Percentiles rank a stretch among this genome's conserved stretches.
Conservation (phyloP, 1,140 invertebrate genomes). For the Gonatopus flavifemur region DNA sequence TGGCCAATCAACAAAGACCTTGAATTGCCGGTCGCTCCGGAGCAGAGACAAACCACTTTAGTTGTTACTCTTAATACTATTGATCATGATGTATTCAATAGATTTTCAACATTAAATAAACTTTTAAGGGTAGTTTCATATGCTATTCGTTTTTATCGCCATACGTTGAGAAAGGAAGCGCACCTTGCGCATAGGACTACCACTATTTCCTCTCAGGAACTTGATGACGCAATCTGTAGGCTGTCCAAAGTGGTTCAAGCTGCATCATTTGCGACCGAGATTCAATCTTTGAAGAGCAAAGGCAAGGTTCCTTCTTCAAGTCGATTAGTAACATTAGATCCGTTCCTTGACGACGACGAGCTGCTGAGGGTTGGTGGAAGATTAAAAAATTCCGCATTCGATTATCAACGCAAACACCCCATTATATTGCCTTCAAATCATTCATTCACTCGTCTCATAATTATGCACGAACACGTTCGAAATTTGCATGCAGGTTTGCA, state of each 20-base stretch:
- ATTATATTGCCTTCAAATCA: background rate
- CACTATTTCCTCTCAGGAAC: too few relatives aligned
- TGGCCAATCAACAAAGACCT: too few relatives aligned
- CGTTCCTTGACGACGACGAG: background rate
- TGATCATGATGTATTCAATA: too few relatives aligned
- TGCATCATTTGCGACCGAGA: background rate
- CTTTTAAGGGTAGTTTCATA: too few relatives aligned
- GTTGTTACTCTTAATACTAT: too few relatives aligned
- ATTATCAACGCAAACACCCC: background rate
- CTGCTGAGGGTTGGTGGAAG: background rate
- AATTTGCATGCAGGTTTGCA: slow-evolving; percentile 19
- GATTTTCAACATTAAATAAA: too few relatives aligned
- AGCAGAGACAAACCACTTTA: too few relatives aligned
- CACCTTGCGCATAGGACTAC: too few relatives aligned
- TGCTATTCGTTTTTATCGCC: too few relatives aligned
- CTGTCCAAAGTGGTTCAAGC: background rate
- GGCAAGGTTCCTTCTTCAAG: background rate
- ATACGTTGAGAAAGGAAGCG: too few relatives aligned
- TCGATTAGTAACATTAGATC: background rate
- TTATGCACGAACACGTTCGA: slow-evolving; percentile 3
- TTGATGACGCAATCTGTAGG: too few relatives aligned
- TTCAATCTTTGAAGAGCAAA: background rate
- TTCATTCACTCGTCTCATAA: background rate
- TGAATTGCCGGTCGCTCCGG: too few relatives aligned
- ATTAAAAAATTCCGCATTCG: background rate